Evolutionary conservation across 1,140 invertebrate genomes (phyloP).

Genomic region (Eupristina koningsbergeri): DNA sequence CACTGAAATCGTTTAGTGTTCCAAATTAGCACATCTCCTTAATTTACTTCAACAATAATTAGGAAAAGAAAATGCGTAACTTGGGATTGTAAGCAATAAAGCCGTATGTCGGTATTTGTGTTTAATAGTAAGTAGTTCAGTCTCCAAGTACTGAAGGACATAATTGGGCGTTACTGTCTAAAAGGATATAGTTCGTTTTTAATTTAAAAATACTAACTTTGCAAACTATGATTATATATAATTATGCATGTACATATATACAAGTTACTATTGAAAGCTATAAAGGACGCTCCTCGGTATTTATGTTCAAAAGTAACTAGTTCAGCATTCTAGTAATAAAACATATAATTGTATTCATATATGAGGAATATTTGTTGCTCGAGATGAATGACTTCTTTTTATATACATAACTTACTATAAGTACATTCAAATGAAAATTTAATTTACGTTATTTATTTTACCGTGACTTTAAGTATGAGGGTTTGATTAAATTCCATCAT

Average conservation of each 20-base stretch:
- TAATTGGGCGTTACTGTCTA: conserved; percentile 11
- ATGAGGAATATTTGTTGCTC: not conserved
- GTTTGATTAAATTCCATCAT: not conserved
- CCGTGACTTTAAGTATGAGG: not conserved
- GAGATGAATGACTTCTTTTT: not conserved
- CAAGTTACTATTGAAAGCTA: not conserved
- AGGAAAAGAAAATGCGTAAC: not conserved
- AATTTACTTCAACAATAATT: not conserved
- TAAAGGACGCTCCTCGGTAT: not conserved
- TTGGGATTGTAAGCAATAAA: not conserved
- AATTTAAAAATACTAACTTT: conserved; percentile 15
- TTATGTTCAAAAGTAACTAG: conserved; percentile 14
- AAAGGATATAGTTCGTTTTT: conserved; percentile 17
- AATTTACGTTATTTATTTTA: not conserved
- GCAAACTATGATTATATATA: conserved; percentile 4
- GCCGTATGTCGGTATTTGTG: not conserved
- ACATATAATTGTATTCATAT: not conserved
- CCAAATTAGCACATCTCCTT: not conserved
- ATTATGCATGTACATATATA: not conserved
- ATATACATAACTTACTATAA: not conserved
- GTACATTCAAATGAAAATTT: not conserved
- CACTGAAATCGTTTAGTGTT: not conserved
- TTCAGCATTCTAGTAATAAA: not conserved
- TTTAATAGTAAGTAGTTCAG: conserved; percentile 11
- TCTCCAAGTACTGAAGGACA: not conserved